These are phyloP conservation scores for Zapornia atra DNA, from an alignment of 2,113 vertebrate species.

Conservation along the genomic window DNA sequence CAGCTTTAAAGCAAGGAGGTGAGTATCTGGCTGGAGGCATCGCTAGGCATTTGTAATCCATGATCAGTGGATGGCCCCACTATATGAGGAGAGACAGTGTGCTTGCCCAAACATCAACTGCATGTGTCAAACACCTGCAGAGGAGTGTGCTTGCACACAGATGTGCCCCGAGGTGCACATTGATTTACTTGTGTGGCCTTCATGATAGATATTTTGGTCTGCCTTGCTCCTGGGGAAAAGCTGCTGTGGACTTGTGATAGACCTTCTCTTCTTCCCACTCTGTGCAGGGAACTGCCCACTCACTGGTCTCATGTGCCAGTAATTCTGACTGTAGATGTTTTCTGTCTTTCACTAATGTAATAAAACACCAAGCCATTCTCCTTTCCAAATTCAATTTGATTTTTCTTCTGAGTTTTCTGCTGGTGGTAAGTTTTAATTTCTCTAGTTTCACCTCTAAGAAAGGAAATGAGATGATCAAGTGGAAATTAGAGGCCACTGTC, in stretches of 20 bases:
- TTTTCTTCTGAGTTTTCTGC: not conserved
- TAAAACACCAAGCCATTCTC: not conserved
- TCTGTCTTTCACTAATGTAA: not conserved
- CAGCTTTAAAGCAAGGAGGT: not conserved
- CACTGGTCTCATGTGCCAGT: accelerated
- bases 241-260: not conserved
- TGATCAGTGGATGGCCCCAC: not conserved
- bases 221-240: not conserved
- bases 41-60: not conserved
- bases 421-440: not conserved
- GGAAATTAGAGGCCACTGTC: not conserved
- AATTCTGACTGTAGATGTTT: not conserved
- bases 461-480: not conserved
- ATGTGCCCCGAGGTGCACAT: not conserved
- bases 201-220: not conserved
- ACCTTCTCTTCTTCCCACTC: not conserved
- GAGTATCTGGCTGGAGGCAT: not conserved
- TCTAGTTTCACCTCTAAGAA: not conserved
- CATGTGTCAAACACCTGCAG: not conserved
- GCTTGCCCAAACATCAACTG: not conserved
- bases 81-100: not conserved
- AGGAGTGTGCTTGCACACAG: not conserved
- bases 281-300: not conserved
- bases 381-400: not conserved
- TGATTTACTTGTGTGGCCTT: not conserved